Conservation (phyloP, 2,797 vertebrate genomes). For the Argentina silus region DNA sequence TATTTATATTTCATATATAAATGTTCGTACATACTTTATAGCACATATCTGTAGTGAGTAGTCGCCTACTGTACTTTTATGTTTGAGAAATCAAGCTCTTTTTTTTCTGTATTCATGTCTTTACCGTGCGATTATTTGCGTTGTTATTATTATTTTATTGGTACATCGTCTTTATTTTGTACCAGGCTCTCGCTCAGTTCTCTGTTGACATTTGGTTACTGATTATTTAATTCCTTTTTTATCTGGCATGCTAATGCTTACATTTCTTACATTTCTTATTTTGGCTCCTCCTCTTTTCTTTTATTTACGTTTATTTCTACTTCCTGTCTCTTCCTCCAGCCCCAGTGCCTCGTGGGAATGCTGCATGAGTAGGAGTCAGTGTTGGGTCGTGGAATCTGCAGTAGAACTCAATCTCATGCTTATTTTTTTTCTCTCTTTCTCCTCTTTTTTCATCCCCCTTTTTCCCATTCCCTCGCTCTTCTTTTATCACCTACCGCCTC, state of each 20-base stretch:
- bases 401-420: conserved; percentile 46
- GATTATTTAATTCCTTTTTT: conserved; percentile 18
- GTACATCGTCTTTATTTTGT: no score
- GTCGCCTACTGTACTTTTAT: conserved; percentile 43
- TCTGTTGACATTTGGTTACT: no score
- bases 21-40: conserved; percentile 48
- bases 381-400: conserved; percentile 41
- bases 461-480: background rate
- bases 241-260: conserved; percentile 42
- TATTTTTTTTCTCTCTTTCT: background rate
- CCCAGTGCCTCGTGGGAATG: no score
- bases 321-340: no score
- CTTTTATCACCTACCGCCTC: background rate
- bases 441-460: background rate
- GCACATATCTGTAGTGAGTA: conserved; percentile 43
- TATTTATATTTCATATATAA: conserved; percentile 51
- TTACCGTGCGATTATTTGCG: background rate
- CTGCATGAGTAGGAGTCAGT: conserved; percentile 33
- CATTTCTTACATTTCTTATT: no score
- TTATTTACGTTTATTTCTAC: no score
- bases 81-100: background rate
- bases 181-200: no score
- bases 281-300: no score
- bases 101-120: conserved; percentile 11
- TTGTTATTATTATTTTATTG: no score